phyloP scores from a whole-genome alignment of 2,797 vertebrate species.

The Sternarchorhynchus goeldii region DNA sequence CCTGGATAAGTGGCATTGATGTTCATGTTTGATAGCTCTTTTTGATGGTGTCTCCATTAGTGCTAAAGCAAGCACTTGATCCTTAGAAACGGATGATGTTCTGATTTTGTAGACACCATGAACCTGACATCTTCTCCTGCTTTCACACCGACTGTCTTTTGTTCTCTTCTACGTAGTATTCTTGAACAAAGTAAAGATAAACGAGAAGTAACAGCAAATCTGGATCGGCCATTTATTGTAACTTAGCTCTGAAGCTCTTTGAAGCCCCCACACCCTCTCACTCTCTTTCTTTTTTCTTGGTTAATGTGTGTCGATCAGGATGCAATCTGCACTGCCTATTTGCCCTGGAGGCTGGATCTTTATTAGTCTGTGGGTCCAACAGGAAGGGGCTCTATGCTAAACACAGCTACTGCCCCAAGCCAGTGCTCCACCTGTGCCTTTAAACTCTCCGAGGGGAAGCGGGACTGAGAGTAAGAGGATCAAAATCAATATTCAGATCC shows the following conservation, averaged over 20 bases:
- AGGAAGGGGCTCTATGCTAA: not conserved
- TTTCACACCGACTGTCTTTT: not conserved
- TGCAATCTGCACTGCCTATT: not conserved
- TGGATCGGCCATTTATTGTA: no score
- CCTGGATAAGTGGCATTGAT: slow-evolving; percentile 16
- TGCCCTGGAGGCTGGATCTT: not conserved
- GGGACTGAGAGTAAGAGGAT: not conserved
- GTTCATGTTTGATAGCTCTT: slow-evolving; percentile 17
- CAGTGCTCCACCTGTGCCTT: not conserved
- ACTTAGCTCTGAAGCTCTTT: not conserved
- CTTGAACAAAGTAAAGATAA: not conserved
- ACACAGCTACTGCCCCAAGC: not conserved
- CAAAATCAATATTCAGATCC: slow-evolving; percentile 12
- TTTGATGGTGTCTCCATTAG: slow-evolving; percentile 2
- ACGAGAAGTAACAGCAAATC: no score
- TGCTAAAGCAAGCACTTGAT: slow-evolving; percentile 12
- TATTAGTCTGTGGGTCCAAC: not conserved
- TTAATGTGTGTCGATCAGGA: not conserved
- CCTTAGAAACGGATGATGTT: slow-evolving; percentile 6
- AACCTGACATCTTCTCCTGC: no score
- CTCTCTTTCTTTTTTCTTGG: not conserved
- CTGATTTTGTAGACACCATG: not conserved
- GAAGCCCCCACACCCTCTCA: not conserved
- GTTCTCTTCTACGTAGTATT: not conserved
- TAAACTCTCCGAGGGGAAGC: not conserved